Evolutionary conservation across 2,113 vertebrate species (phyloP), one percentile per base, ranked within the genome.

Genomic region (Carassius carassius): DNA sequence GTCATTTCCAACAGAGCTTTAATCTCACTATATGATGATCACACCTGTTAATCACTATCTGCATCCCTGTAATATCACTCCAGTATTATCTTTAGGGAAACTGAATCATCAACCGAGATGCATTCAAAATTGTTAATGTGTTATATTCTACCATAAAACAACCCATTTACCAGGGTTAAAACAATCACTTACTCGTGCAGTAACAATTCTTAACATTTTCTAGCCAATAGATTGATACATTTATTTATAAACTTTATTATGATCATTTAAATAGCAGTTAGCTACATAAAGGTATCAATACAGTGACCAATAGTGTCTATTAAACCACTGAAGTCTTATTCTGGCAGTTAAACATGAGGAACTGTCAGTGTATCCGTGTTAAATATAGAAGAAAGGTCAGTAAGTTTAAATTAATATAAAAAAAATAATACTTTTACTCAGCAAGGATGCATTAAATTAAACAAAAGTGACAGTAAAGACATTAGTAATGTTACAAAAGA

Each of bases 311-410:
- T 25, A 79, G 56, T 0, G 17, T 44, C 58, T 63, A 25, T 63
- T 11, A 80, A 37, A 60, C 17, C 23, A 12, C 51, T 78, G 5
- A 77, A 56, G 78, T 37, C 21, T 47, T n/a, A 47, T 80, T 80
- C 23, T 80, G 78, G 58, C 37, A 65, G 8, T 56, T 51, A 76
- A 32, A 51, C 12, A 19, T 54, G 58, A 47, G 58, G 9, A 79
- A 56, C 65, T 16, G 25, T 12, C 49, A 47, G 49, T 82, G 79
- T 10, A 23, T 32, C 23, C 17, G 78, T 67, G 80, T 82, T 82
- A 82, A 81, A 81, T 67, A 67, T 70, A 82, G 47, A 6, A 29
- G 7, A 41, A 41, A 7, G 5, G 37, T 41, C 37, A 41, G 5
- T 41, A 41, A 41, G 5, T 41, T 41, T 6, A 41, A 41, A 41